Evolutionary conservation across 2,888 invertebrate genomes (phyloP).

Genomic region (Tenthredo distinguenda): DNA sequence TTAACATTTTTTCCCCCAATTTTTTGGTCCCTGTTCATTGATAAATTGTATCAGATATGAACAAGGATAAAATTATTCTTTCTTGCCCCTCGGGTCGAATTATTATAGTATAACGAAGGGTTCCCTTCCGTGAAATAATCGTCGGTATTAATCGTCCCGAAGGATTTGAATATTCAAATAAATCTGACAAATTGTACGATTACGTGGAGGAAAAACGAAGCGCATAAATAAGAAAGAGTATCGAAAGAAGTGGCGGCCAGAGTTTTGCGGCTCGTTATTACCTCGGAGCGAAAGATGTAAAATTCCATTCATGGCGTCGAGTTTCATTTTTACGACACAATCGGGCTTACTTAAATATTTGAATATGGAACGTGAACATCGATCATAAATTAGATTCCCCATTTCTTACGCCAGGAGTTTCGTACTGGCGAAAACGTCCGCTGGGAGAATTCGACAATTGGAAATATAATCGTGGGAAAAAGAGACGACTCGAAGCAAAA

Average conservation of each 20-base stretch:
- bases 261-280: background rate
- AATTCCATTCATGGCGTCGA: background rate
- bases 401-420: background rate
- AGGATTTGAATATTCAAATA: background rate
- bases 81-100: background rate
- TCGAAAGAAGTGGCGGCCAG: background rate
- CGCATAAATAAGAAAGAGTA: background rate
- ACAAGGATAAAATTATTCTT: background rate
- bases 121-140: background rate
- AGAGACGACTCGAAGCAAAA: background rate
- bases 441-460: background rate
- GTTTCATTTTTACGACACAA: slow-evolving; percentile 12
- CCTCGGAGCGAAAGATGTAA: background rate
- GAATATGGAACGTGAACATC: background rate
- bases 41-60: background rate
- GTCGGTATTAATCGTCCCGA: background rate
- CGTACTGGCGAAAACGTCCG: background rate
- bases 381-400: background rate
- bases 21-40: background rate
- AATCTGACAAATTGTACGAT: slow-evolving; percentile 11
- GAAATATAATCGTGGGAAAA: background rate
- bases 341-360: background rate
- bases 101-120: background rate
- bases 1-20: background rate
- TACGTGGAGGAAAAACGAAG: background rate